Evolutionary conservation across 2,797 vertebrate species (phyloP), one percentile per base, ranked within the genome.

Genomic region (Denticeps clupeoides): DNA sequence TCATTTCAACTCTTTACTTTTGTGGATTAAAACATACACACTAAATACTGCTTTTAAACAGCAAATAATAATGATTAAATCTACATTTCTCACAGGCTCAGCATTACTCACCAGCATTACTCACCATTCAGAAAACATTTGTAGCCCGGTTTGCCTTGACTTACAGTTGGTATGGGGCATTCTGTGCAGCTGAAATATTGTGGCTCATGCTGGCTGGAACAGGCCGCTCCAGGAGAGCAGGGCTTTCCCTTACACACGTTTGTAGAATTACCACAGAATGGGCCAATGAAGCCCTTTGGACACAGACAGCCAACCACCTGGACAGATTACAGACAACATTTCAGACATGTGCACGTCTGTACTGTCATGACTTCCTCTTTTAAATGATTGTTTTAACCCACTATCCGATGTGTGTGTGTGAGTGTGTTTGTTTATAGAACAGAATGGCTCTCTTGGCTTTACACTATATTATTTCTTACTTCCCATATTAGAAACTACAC

Each of bases 51-150:
- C 4, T 7, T 8, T 3, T 27, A 5, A 45, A 29, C 7, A 35
- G 27, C 15, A 10, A 22, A 4, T 11, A 16, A n/a, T n/a, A 19
- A 2, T 19, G 18, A 2, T 19, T 21, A 10, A 24, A 23, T 8
- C 1, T 11, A 29, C 7, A 31, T 6, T 18, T 15, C 27, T 45
- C 29, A 41, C 16, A 28, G 29, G 23, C 27, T n/a, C n/a, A n/a
- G 16, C 11, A 7, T 13, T 22, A n/a, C 46, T 53, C 13, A 41
- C 44, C 16, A n/a, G n/a, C n/a, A 13, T 24, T 46, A 64, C 77
- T 41, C 24, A 87, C 87, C 80, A 7, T 80, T 77, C 25, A 84
- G 63, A 51, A 89, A 88, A 54, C 87, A 89, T 64, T 88, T 89
- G 74, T 86, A 82, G 52, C 87, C 87, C 43, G 66, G 55, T 47